Conservation (phyloP, 2,113 vertebrate genomes). For the Eurypyga helias region DNA sequence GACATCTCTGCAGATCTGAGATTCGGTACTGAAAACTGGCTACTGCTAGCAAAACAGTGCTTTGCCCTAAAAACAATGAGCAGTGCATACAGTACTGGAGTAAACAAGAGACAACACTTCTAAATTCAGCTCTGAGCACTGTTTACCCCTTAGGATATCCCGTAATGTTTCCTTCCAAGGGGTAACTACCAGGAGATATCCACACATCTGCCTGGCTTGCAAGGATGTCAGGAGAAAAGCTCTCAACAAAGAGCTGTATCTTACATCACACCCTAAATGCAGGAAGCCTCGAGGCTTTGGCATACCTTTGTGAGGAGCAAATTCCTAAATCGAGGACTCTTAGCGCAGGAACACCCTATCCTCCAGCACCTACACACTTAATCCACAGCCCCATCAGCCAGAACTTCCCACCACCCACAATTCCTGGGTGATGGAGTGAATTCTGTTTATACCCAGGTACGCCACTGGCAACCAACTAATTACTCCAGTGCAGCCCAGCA, state of each 20-base stretch:
- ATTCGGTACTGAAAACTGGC: neutral
- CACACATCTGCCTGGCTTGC: slow-evolving; percentile 19
- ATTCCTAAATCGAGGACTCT: slow-evolving; percentile 7
- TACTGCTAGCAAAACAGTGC: neutral
- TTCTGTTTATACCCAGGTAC: neutral
- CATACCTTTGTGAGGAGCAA: slow-evolving; percentile 37
- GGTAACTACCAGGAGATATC: slow-evolving; percentile 32
- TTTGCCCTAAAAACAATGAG: neutral
- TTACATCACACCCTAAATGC: slow-evolving; percentile 32
- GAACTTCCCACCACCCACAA: slow-evolving; percentile 32
- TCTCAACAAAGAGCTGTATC: slow-evolving; percentile 5
- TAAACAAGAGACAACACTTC: neutral
- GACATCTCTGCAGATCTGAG: neutral
- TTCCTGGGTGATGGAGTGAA: neutral
- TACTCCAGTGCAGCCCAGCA: neutral
- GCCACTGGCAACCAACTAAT: neutral
- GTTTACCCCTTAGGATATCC: slow-evolving; percentile 42
- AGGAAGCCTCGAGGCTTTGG: slow-evolving; percentile 28
- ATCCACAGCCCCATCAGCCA: slow-evolving; percentile 1
- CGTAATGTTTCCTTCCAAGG: slow-evolving; percentile 40
- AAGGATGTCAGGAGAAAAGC: slow-evolving; percentile 47
- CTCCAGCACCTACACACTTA: slow-evolving; percentile 10
- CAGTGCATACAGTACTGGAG: rapidly evolving
- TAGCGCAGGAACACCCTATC: slow-evolving; percentile 36
- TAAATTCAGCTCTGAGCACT: neutral